These are phyloP conservation scores for Danio tinwini DNA, from an alignment of 2,797 vertebrate genomes.

Conservation along the genomic window DNA sequence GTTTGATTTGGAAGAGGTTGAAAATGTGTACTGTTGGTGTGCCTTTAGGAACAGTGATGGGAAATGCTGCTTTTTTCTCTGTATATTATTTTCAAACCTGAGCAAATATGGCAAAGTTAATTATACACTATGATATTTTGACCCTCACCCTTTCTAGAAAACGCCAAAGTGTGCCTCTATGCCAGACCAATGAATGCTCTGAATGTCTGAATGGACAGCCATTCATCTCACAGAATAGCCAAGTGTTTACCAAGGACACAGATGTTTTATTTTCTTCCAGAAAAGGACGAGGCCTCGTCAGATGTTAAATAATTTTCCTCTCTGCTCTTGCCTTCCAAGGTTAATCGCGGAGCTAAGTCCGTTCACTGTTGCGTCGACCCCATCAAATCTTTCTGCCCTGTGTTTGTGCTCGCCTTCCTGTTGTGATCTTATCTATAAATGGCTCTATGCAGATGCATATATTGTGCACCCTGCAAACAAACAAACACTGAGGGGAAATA, in stretches of 20 bases:
- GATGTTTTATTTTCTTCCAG: constrained; percentile 19
- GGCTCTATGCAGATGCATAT: constrained; percentile 43
- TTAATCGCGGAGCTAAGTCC: constrained; percentile 38
- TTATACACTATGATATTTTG: constrained; percentile 33
- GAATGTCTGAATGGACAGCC: not conserved
- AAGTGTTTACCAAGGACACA: constrained; percentile 41
- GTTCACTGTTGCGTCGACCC: constrained; percentile 32
- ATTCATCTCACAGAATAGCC: constrained; percentile 31
- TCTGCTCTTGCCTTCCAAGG: constrained; percentile 42
- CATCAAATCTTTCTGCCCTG: constrained; percentile 42
- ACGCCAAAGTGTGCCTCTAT: not conserved
- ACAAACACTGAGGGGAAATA: constrained; percentile 8
- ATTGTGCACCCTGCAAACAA: constrained; percentile 15
- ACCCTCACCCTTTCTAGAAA: not conserved
- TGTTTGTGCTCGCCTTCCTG: constrained; percentile 9
- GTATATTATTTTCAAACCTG: constrained; percentile 7
- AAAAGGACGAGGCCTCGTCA: constrained; percentile 27
- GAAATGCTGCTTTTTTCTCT: not conserved
- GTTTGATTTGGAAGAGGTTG: no score
- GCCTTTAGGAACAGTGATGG: no score
- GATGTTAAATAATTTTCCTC: constrained; percentile 45
- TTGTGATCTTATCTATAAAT: constrained; percentile 43
- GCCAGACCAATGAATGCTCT: constrained; percentile 13
- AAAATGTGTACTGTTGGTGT: no score
- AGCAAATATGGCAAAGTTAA: not conserved